Conservation (phyloP, 1,140 invertebrate genomes). For the Polypedilum pembai region DNA sequence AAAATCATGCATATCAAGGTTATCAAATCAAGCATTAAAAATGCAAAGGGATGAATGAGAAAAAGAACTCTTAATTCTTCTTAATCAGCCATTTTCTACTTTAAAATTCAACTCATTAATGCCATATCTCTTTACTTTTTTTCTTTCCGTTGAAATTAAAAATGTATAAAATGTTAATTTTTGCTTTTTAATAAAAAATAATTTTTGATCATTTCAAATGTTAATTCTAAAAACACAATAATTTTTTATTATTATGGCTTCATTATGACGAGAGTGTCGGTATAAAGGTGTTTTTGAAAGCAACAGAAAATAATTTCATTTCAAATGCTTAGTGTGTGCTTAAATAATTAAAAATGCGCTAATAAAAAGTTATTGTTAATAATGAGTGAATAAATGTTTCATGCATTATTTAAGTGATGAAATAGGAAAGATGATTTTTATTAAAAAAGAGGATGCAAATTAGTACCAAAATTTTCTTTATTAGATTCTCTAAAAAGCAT, state of each 20-base stretch:
- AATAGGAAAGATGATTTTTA: neutral
- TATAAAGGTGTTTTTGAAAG: conserved; percentile 18
- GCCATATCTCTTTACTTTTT: neutral
- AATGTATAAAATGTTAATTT: conserved; percentile 7
- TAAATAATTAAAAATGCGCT: neutral
- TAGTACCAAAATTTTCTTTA: too few species aligned
- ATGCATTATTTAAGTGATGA: neutral
- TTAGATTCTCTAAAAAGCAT: too few species aligned
- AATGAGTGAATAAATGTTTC: neutral
- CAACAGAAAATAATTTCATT: neutral
- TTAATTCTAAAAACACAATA: conserved; percentile 1
- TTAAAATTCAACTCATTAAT: neutral
- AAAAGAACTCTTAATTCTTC: too few species aligned
- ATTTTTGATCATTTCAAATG: neutral
- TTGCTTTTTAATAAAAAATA: neutral
- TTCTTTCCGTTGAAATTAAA: conserved; percentile 3
- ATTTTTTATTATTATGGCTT: conserved; percentile 25
- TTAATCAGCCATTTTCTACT: neutral
- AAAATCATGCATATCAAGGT: too few species aligned
- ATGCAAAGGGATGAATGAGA: too few species aligned
- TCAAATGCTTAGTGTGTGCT: too few species aligned
- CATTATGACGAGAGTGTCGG: conserved; percentile 9
- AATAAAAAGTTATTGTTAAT: neutral
- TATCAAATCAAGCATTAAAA: too few species aligned
- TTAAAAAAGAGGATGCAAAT: too few species aligned